phyloP scores from a whole-genome alignment of 2,113 vertebrate genomes.

The Fulmarus glacialis region DNA sequence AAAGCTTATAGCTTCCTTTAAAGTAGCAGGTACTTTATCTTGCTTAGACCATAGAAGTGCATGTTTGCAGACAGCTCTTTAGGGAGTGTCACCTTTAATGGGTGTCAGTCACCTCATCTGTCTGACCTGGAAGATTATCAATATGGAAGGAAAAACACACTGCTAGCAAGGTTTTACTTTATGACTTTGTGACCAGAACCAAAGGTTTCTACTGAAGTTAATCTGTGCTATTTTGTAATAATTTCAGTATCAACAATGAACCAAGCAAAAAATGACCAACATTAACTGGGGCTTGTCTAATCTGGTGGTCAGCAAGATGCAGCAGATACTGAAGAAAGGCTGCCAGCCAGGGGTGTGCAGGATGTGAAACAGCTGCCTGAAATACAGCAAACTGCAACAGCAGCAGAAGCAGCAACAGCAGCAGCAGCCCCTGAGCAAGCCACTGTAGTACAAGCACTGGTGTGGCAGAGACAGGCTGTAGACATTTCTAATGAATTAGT shows the following conservation, averaged over 20 bases:
- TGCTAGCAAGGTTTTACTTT: not conserved
- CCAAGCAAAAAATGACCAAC: not conserved
- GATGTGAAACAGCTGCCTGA: not conserved
- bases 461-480: not conserved
- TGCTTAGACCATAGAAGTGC: not conserved
- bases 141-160: not conserved
- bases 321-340: not conserved
- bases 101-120: not conserved
- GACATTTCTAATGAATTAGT: not conserved
- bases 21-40: not conserved
- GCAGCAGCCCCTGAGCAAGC: not conserved
- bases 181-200: not conserved
- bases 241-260: not conserved
- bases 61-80: not conserved
- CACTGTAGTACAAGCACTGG: not conserved
- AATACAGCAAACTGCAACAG: not conserved
- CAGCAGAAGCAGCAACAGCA: not conserved
- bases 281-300: not conserved
- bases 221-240: not conserved
- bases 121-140: not conserved
- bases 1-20: not conserved
- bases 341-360: not conserved
- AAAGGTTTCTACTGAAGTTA: not conserved
- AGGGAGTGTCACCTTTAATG: not conserved
- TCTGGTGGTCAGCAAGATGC: not conserved